Evolutionary conservation across 2,888 invertebrate genomes (phyloP), one percentile per base, ranked within the genome.

Genomic region (Junonia oenone): DNA sequence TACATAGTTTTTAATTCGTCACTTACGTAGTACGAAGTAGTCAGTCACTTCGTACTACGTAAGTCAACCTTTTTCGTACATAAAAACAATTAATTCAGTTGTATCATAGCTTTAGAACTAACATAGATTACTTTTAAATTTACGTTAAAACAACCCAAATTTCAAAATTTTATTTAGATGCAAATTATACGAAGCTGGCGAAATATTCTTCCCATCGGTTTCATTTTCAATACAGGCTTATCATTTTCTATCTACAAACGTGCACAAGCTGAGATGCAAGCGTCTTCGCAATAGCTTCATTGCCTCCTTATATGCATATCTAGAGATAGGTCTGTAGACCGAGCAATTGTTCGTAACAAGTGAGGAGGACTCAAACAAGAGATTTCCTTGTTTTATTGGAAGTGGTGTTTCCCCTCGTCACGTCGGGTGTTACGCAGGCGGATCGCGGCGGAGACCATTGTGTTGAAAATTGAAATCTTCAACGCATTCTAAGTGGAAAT

Each of bases 351-450:
- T 59, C 55, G 50, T 60, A 62, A 62, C 62, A 55, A 69, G 65
- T 66, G 66, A 75, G 76, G 78, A 79, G 79, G 78, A 78, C 74
- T 74, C 76, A 73, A 73, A 81, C 78, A 78, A 75, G 73, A 74
- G 76, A 72, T 79, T 81, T 81, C 72, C 78, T 73, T 74, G 82
- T 82, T 83, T 80, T 78, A 81, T 81, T 80, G 76, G 73, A 72
- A 76, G 74, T 73, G 66, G 68, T 73, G 73, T 78, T 76, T 81
- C 84, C 83, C 83, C 83, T 76, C 66, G 62, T 62, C 68, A 67
- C 74, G 73, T 76, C 73, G 75, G 79, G 79, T 75, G 75, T 68
- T 72, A 75, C 71, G 73, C 69, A 70, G 71, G 65, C 69, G 75
- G 73, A 70, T 62, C 62, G 70, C n/a, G 31, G 31, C n/a, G 31